Evolutionary conservation across 2,113 vertebrate genomes (phyloP), one percentile per base, ranked within the genome.

Genomic region (Leuciscus idus): DNA sequence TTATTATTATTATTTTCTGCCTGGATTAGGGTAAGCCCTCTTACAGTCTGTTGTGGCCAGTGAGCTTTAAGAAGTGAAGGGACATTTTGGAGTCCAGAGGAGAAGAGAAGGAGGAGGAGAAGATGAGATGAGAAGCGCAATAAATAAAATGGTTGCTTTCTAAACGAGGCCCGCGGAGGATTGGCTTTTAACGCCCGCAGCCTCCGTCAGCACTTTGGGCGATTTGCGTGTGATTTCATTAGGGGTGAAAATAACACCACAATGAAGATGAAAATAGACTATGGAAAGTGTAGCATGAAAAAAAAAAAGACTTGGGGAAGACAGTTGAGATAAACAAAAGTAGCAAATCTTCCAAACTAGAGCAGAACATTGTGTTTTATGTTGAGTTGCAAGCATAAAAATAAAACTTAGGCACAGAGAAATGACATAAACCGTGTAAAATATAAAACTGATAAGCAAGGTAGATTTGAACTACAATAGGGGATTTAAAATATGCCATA

Each of bases 151-250:
- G 86, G 92, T 92, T 92, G 88, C 87, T 92, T 91, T 93, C 90
- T 92, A 94, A 94, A 93, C 90, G 91, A 92, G 92, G 91, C 91
- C 94, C 93, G 87, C 89, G 91, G 94, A 95, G 94, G 93, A 94
- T 95, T 93, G 93, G 92, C 91, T 94, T 90, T 92, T 91, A 92
- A 93, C 90, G 90, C 89, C 88, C 52, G 83, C 39, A 90, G 92
- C 92, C 91, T 92, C 92, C 91, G 93, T 96, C 95, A 96, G 95
- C 94, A 94, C 92, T 94, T 94, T 94, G 91, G 91, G 87, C 90
- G 92, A 94, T 94, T 95, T 95, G 91, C 89, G 89, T 91, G 90
- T 91, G 92, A 93, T 95, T 95, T 95, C 93, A 94, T 95, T 94
- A 94, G 92, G 90, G 92, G 89, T 89, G 84, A 91, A 91, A 94